These are phyloP conservation scores for Parnassius glacialis DNA, from an alignment of 2,888 invertebrate genomes.

Conservation along the genomic window DNA sequence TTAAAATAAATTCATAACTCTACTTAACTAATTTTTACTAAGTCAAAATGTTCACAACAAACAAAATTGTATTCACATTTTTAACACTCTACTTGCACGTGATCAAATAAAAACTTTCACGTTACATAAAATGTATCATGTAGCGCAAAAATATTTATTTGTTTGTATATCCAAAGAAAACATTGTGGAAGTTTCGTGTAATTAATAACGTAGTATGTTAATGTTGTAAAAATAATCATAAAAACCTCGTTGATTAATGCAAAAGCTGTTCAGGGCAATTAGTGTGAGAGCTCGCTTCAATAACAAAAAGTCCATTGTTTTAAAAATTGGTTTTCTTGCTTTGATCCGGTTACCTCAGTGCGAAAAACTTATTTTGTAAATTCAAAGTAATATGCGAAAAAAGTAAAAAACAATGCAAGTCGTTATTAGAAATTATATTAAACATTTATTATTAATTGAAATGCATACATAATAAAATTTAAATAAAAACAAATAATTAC, in stretches of 20 bases:
- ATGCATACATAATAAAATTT: too few relatives aligned
- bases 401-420: not conserved
- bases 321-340: conserved; percentile 33
- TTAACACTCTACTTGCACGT: too few relatives aligned
- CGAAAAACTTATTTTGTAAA: conserved; percentile 28
- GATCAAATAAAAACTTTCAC: too few relatives aligned
- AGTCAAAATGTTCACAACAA: too few relatives aligned
- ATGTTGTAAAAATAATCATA: conserved; percentile 11
- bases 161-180: too few relatives aligned
- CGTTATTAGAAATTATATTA: not conserved
- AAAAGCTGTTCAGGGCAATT: conserved; percentile 36
- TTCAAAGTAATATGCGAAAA: not conserved
- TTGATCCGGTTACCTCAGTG: conserved; percentile 29
- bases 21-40: too few relatives aligned
- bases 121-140: too few relatives aligned
- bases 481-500: too few relatives aligned
- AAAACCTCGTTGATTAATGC: conserved; percentile 33
- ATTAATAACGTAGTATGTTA: conserved; percentile 6
- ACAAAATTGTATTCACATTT: too few relatives aligned
- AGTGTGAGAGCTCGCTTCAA: conserved; percentile 30
- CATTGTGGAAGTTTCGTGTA: too few relatives aligned
- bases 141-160: too few relatives aligned
- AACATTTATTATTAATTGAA: not conserved
- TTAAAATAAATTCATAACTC: too few relatives aligned
- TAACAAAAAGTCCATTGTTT: conserved; percentile 35